These are phyloP conservation scores for Octodonta nipae DNA, from an alignment of 2,888 invertebrate genomes.

Conservation along the genomic window DNA sequence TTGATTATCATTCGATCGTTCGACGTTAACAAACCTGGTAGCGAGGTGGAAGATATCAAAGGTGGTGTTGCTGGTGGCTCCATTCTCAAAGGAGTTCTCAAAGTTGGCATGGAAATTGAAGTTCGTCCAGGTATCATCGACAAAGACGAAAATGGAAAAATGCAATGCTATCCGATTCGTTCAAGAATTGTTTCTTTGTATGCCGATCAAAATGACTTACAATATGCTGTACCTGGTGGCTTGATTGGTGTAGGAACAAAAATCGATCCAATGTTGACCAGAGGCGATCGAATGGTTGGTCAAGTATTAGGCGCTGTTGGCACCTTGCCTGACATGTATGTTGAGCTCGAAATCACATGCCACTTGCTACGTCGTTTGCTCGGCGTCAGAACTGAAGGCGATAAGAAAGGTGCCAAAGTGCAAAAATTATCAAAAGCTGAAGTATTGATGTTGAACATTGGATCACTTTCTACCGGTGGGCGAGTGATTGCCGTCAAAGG, in stretches of 20 bases:
- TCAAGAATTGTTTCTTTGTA: conserved; percentile 93
- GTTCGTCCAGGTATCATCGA: conserved; percentile 94
- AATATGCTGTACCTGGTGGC: conserved; percentile 98
- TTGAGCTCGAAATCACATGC: conserved; percentile 61
- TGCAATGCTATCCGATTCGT: conserved; percentile 92
- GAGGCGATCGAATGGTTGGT: conserved; percentile 96
- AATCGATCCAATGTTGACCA: conserved; percentile 95
- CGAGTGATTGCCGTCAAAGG: conserved; percentile 86
- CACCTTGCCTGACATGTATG: conserved; percentile 90
- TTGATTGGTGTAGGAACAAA: conserved; percentile 97
- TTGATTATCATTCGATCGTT: conserved; percentile 94
- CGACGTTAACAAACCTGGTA: conserved; percentile 99
- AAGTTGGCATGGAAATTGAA: conserved; percentile 98
- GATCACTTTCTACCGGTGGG: conserved; percentile 95
- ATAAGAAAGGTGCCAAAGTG: conserved; percentile 96
- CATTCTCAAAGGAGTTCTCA: conserved; percentile 87
- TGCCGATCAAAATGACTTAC: conserved; percentile 95
- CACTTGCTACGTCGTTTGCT: conserved; percentile 87
- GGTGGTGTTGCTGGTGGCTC: conserved; percentile 99
- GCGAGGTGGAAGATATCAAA: conserved; percentile 93
- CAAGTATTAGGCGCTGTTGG: conserved; percentile 87
- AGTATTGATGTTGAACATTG: conserved; percentile 93
- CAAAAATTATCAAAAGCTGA: conserved; percentile 83
- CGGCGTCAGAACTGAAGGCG: conserved; percentile 96
- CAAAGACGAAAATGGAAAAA: conserved; percentile 87